A percentile compares a stretch with the other conserved stretches of the same genome.
These are phyloP conservation scores for Brachionus paranguensis DNA, from an alignment of 1,140 invertebrate species.

Conservation along the genomic window DNA sequence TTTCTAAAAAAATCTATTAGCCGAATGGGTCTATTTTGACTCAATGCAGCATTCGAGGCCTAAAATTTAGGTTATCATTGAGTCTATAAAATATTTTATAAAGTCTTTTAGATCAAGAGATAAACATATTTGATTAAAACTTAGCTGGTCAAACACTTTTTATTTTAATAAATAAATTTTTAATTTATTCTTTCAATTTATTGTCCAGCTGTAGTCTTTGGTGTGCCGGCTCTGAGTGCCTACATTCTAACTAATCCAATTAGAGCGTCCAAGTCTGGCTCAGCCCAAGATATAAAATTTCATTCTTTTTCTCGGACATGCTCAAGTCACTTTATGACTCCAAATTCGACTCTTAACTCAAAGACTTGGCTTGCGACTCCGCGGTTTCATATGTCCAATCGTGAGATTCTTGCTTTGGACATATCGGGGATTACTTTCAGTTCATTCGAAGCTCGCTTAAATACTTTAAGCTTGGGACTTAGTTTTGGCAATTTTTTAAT, in stretches of 20 bases:
- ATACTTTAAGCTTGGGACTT: constrained; percentile 7
- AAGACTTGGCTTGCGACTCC: neutral
- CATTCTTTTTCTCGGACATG: neutral
- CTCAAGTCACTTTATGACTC: neutral
- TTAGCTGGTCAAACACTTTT: neutral
- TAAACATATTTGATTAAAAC: constrained; percentile 8
- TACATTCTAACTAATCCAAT: constrained; percentile 3
- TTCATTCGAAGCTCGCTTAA: neutral
- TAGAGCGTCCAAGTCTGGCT: neutral
- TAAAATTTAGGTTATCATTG: constrained; percentile 24
- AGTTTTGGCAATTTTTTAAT: neutral
- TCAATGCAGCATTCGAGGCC: neutral
- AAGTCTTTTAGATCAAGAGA: constrained; percentile 13
- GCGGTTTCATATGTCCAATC: neutral
- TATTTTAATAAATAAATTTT: neutral
- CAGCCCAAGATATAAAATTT: neutral
- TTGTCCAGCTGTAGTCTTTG: neutral
- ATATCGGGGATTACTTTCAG: neutral
- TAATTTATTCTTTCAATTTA: neutral
- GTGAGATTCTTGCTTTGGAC: neutral
- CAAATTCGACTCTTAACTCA: neutral
- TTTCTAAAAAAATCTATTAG: neutral
- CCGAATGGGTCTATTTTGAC: neutral
- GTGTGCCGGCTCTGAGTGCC: neutral
- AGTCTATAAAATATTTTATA: neutral